These are phyloP conservation scores for Hermatobates lingyangjiaoensis DNA, from an alignment of 1,140 invertebrate genomes.

Conservation along the genomic window DNA sequence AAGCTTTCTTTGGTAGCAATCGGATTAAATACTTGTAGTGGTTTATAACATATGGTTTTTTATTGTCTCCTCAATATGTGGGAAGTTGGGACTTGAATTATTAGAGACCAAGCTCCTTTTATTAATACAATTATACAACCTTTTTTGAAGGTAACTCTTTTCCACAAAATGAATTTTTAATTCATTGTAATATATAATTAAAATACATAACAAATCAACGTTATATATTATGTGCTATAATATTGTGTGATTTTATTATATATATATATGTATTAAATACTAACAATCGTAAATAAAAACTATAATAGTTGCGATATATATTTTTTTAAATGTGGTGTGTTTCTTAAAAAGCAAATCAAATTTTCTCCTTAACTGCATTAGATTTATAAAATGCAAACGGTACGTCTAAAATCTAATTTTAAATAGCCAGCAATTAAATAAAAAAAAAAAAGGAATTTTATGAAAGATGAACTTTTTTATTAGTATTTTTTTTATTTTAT, in stretches of 20 bases:
- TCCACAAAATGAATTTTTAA: slow-evolving; percentile 1
- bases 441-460: not conserved
- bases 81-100: no score
- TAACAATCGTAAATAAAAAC: not conserved
- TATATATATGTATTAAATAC: not conserved
- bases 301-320: not conserved
- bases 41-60: no score
- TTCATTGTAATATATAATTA: not conserved
- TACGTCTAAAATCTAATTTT: slow-evolving; percentile 9
- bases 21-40: no score
- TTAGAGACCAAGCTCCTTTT: not conserved
- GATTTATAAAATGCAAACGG: slow-evolving; percentile 14
- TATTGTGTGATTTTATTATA: not conserved
- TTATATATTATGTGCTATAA: not conserved
- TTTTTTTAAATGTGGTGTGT: not conserved
- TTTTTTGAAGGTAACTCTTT: slow-evolving; percentile 3
- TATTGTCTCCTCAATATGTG: no score
- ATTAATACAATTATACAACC: not conserved
- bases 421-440: slow-evolving; percentile 4
- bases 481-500: not conserved
- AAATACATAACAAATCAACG: not conserved
- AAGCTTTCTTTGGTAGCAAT: no score
- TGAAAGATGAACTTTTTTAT: not conserved
- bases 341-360: not conserved
- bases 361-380: not conserved